Base-by-base conservation (phyloP, 1,140 invertebrate species). In the Ostrea denselamellosa region DNA sequence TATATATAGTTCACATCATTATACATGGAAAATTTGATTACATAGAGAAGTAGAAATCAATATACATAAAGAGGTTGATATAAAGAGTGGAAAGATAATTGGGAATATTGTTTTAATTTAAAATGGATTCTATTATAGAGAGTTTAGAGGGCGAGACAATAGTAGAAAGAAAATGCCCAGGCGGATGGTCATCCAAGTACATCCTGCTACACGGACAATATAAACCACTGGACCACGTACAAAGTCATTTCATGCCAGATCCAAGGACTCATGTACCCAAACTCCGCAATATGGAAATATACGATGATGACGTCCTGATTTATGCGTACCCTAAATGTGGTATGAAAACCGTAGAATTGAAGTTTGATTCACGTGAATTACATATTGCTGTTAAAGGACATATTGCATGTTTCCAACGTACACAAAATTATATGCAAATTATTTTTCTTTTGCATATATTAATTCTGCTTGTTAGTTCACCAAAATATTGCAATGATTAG, bases 281-380 rank as follows among this genome's bases (percentile, higher is more conserved):
- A 56, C 5, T 87, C 7, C 56, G 82, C 17, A 44, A 71, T 8
- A 87, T 87, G 83, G 53, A 84, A 44, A 58, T 77, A 58, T 53
- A 52, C 34, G 82, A 84, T 25, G 86, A 87, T 52, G 86, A 87
- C 28, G 28, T 87, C 28, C 34, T 68, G 19, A 83, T 87, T 8
- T 87, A 58, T 34, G 82, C 86, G 5, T 87, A 87, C 28, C 28
- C 44, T 5, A 83, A 83, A 65, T 83, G 53, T 62, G 86, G 86
- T 87, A 19, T 44, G 54, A 10, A 28, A 12, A 65, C n/a, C 34
- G 5, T 44, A 44, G 34, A 44, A 44, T 44, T 44, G 34, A 44
- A 44, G 34, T 44, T 1, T 44, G 34, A 44, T 44, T 44, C 34
- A 44, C 34, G 5, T 44, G 34, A 44, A 44, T 44, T n/a, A n/a